Percentiles rank a stretch among this genome's conserved stretches.
Conservation (phyloP, 2,113 vertebrate genomes). For the Cyanistes caeruleus region DNA sequence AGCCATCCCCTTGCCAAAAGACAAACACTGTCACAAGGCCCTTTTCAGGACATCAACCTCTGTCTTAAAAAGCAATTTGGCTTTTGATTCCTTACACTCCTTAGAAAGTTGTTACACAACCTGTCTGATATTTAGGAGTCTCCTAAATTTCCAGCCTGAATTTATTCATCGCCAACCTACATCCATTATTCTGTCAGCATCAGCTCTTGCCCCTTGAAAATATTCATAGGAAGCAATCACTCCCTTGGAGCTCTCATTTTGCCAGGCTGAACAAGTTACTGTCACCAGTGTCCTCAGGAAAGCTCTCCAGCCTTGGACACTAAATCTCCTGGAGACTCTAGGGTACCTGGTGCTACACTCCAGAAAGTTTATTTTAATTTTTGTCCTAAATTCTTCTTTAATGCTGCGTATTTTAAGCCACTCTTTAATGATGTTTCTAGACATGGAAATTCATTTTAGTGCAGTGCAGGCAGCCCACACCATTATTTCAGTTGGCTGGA, state of each 20-base stretch:
- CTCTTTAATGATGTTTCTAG: not conserved
- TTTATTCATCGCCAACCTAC: not conserved
- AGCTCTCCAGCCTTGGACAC: not conserved
- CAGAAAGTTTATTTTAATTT: not conserved
- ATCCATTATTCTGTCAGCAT: not conserved
- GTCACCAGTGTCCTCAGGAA: not conserved
- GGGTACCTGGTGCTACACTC: not conserved
- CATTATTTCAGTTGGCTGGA: not conserved
- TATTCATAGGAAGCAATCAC: slow-evolving; percentile 1
- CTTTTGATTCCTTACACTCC: not conserved
- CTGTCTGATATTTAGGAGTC: not conserved
- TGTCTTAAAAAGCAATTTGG: not conserved
- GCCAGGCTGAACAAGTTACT: not conserved
- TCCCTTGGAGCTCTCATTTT: not conserved
- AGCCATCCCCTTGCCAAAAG: not conserved
- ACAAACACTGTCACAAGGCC: not conserved
- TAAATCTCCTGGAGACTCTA: not conserved
- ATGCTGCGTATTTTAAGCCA: not conserved
- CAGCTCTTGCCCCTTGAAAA: not conserved
- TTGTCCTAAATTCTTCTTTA: not conserved
- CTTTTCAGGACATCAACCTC: not conserved
- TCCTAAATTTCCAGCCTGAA: not conserved
- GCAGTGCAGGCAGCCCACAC: not conserved
- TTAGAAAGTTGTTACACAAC: not conserved
- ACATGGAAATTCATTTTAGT: not conserved